Conservation (phyloP, 1,140 invertebrate species). For the Drosophila bocqueti region DNA sequence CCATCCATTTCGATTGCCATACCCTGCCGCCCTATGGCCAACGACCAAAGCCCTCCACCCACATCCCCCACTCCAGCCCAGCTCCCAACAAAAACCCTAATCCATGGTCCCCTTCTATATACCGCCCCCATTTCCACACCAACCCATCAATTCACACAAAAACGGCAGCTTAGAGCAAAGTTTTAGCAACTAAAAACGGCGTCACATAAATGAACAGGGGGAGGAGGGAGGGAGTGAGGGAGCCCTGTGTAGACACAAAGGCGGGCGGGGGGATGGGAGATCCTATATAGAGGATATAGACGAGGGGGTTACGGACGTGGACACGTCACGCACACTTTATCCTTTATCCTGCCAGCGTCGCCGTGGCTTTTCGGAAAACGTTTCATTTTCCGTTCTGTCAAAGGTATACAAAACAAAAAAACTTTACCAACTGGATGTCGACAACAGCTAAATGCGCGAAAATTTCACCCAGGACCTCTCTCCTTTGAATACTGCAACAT, state of each 20-base stretch:
- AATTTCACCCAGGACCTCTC: conserved; percentile 17
- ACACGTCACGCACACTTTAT: conserved; percentile 78
- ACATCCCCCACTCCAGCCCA: background rate
- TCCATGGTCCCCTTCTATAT: conserved; percentile 16
- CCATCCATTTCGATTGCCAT: conserved; percentile 49
- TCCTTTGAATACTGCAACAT: conserved; percentile 3
- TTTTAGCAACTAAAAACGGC: conserved; percentile 71
- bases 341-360: conserved; percentile 55
- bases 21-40: background rate
- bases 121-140: conserved; percentile 4
- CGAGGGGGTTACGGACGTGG: conserved; percentile 5
- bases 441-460: conserved; percentile 73
- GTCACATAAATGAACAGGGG: conserved; percentile 66
- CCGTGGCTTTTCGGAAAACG: conserved; percentile 49
- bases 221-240: background rate
- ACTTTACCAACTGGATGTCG: conserved; percentile 26
- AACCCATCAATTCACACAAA: conserved; percentile 48
- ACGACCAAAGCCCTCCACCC: background rate
- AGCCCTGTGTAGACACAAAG: conserved; percentile 14
- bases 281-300: background rate
- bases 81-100: conserved; percentile 13
- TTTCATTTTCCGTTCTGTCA: conserved; percentile 73
- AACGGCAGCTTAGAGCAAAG: conserved; percentile 52
- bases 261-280: background rate
- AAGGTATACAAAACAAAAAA: conserved; percentile 52